Evolutionary conservation across 64 coral and sea anemone genomes (phyloP), one percentile per base, ranked within the genome.

Genomic region (Dendrophyllia cribrosa): DNA sequence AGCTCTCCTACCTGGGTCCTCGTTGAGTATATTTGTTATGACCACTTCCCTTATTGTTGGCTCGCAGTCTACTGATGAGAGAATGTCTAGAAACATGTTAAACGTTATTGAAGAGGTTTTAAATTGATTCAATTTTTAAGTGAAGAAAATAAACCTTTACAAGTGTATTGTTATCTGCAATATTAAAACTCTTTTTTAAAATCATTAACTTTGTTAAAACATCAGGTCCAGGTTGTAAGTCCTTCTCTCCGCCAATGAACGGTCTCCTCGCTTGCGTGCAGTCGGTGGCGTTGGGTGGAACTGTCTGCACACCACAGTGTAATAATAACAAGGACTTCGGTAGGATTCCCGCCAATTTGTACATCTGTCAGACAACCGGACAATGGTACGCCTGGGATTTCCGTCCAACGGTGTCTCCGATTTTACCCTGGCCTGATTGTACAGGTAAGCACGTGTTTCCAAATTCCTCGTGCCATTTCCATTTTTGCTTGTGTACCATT

Each of bases 311-410:
- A 20, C 72, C 72, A 20, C 72, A 75, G 72, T 75, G 72, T 75
- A 75, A 75, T 75, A 17, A 48, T 9, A 47, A 20, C 72, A 75
- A 50, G 72, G 72, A 75, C 46, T 75, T 75, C 44, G 47, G 44
- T 17, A 75, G 72, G 47, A 50, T 75, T 50, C 72, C 72, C 5
- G 72, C 72, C 72, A 47, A 51, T 7, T 48, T 75, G 72, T 75
- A 75, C 72, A 75, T 75, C 45, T 75, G 72, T n/a, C 72, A 75
- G 20, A 20, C 72, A 56, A 51, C 72, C 4, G 72, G 72, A 19
- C 16, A 17, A 17, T 75, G 72, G 72, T 49, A 49, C 46, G 72
- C 16, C 19, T 75, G 72, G 72, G 72, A 75, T 16, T 49, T 19
- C 7, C 72, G 72, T 43, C 72, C 72, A 51, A 50, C 14, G 14